Conservation (phyloP, 1,140 invertebrate species). For the Drosophila rufa region DNA sequence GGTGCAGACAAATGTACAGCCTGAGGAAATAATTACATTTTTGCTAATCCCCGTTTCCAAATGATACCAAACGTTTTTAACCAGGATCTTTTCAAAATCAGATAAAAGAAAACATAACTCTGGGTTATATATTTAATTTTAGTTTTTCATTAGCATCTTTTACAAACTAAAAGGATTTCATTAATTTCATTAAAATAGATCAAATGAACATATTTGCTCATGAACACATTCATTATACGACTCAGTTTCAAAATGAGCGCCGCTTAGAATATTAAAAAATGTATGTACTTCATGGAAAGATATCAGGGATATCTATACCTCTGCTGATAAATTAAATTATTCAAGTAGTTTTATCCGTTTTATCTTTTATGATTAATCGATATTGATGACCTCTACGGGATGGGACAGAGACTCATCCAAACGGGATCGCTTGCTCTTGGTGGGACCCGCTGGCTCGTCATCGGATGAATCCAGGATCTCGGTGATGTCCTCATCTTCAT, state of each 20-base stretch:
- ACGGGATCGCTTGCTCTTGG: constrained; percentile 82
- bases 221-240: not conserved
- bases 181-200: not conserved
- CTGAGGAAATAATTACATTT: no score
- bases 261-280: constrained; percentile 4
- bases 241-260: constrained; percentile 4
- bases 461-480: constrained; percentile 72
- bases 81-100: no score
- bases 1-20: no score
- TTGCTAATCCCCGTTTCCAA: no score
- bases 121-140: not conserved
- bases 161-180: not conserved
- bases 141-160: not conserved
- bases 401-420: constrained; percentile 11
- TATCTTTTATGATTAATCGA: constrained; percentile 51
- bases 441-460: constrained; percentile 80
- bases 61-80: no score
- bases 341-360: not conserved
- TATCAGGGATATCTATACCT: not conserved
- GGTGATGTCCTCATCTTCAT: constrained; percentile 80
- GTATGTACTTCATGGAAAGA: not conserved
- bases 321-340: not conserved
- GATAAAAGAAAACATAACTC: no score
- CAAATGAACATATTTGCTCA: no score
- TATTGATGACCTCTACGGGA: constrained; percentile 61